These are phyloP conservation scores for Drosophila seguyi DNA, from an alignment of 1,140 invertebrate genomes.

Conservation along the genomic window DNA sequence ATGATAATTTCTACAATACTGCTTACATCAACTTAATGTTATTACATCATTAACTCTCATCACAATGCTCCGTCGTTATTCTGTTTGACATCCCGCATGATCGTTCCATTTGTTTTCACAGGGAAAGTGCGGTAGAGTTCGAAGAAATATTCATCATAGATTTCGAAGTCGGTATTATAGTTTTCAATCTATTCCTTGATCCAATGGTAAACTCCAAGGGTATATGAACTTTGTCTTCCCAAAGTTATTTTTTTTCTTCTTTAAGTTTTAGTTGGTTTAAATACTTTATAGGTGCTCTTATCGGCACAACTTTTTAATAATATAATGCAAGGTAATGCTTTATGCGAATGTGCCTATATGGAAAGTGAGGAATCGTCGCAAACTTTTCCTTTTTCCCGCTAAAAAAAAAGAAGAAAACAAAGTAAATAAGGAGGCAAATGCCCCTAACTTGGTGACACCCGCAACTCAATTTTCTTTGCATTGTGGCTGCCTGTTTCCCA, in stretches of 20 bases:
- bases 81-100: too few relatives aligned
- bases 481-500: conserved; percentile 30
- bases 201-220: not conserved
- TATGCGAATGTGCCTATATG: conserved; percentile 39
- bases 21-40: not conserved
- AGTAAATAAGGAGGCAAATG: conserved; percentile 1
- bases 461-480: conserved; percentile 51
- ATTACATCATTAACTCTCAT: not conserved
- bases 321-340: conserved; percentile 56
- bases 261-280: conserved; percentile 15
- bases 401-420: conserved; percentile 48
- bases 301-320: conserved; percentile 67
- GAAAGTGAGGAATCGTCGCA: conserved; percentile 30
- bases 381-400: conserved; percentile 12
- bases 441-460: conserved; percentile 21
- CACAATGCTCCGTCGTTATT: too few relatives aligned
- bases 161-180: too few relatives aligned
- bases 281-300: conserved; percentile 34
- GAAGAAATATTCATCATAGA: too few relatives aligned
- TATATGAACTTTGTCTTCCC: not conserved
- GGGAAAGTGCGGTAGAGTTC: too few relatives aligned
- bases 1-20: not conserved
- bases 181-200: too few relatives aligned
- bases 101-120: too few relatives aligned
- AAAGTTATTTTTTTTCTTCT: not conserved